Evolutionary conservation across 2,113 vertebrate genomes (phyloP), one percentile per base, ranked within the genome.

Genomic region (Microcebus tavaratra): DNA sequence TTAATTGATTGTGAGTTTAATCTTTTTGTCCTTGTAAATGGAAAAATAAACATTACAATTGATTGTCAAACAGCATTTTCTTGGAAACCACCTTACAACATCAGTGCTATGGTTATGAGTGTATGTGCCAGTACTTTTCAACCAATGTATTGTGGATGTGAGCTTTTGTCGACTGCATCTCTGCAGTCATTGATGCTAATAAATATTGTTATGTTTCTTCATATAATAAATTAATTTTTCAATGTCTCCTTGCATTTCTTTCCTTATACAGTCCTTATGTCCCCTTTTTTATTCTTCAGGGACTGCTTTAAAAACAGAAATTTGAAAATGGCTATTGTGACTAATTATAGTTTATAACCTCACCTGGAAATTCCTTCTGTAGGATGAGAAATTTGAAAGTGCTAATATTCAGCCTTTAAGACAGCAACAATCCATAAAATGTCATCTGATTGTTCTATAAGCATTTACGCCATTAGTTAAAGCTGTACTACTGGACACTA

Each of bases 151-250:
- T 96, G 78, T 70, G 88, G 68, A 90, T 95, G 70, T 67, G 53
- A 91, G 83, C 65, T 93, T 97, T 90, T 45, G 34, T 6, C 88
- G 91, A 75, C 91, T 97, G 96, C 36, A 94, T 61, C 59, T 97
- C 55, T 96, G 90, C 81, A 78, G 27, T 53, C 75, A 8, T 39
- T 97, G 83, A 78, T 68, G 53, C 73, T 95, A 80, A 4, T 65
- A 98, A 88, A 96, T 90, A 61, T 80, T 91, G 83, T 63, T 93
- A 70, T 53, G n/a, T 91, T 95, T 97, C 85, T 96, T 79, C 90
- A 84, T 85, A 45, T 83, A 78, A 97, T 97, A 97, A 96, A 97
- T 96, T 14, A 70, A 90, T 96, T 98, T 94, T 90, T 96, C 8
- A 63, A 61, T 90, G 98, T 91, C 29, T 88, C 23, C 73, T 90